A percentile compares a stretch with the other conserved stretches of the same genome.
phyloP scores from a whole-genome alignment of 2,888 invertebrate genomes.

The Synergus gifuensis region DNA sequence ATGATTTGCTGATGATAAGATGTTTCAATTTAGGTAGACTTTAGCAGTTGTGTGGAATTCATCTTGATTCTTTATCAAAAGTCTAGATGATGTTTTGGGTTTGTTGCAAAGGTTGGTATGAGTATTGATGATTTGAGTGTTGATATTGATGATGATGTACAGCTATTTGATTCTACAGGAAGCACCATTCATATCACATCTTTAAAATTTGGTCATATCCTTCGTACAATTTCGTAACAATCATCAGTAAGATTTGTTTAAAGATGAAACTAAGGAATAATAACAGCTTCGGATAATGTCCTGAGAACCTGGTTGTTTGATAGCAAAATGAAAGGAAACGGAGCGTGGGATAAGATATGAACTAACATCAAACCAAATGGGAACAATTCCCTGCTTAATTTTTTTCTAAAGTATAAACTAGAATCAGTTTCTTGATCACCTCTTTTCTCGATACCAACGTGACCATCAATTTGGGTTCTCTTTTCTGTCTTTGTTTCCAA shows the following conservation, averaged over 20 bases:
- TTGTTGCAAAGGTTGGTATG: neutral
- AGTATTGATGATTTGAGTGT: neutral
- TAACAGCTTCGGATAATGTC: too few species aligned
- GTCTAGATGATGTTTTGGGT: neutral
- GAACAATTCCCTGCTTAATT: neutral
- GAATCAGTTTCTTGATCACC: neutral
- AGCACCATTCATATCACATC: neutral
- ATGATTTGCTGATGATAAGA: neutral
- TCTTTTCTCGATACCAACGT: neutral
- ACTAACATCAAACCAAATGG: too few species aligned
- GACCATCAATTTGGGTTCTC: conserved; percentile 10
- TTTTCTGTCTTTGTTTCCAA: conserved; percentile 49
- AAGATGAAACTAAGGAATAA: too few species aligned
- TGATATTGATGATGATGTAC: too few species aligned
- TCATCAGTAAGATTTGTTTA: neutral
- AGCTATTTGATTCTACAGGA: too few species aligned
- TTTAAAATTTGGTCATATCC: neutral
- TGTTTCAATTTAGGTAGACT: neutral
- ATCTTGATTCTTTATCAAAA: neutral
- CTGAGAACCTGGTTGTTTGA: too few species aligned
- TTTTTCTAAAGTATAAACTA: neutral
- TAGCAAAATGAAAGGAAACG: neutral
- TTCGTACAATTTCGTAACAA: neutral
- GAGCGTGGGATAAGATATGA: neutral
- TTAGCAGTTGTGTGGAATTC: neutral